phyloP scores from a whole-genome alignment of 2,113 vertebrate genomes.

The rat (Rattus norvegicus) region DNA sequence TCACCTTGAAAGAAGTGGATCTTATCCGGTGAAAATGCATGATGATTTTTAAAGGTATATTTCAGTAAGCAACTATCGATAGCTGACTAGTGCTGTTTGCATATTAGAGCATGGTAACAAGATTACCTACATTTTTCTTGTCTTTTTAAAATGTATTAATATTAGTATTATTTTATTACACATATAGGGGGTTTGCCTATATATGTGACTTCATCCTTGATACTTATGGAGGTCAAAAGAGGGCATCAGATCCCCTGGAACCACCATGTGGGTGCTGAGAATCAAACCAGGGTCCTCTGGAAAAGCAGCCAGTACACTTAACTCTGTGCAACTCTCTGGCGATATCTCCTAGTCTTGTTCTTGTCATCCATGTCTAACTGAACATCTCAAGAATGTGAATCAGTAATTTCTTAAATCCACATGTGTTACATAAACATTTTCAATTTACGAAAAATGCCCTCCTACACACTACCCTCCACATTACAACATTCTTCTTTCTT shows the following conservation, averaged over 20 bases:
- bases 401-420: background rate
- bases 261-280: background rate
- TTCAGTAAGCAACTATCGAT: background rate
- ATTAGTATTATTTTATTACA: background rate
- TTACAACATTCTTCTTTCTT: background rate
- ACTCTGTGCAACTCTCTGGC: background rate
- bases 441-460: slow-evolving; percentile 20
- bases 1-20: slow-evolving; percentile 35
- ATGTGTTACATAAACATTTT: background rate
- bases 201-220: background rate
- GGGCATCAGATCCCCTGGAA: background rate
- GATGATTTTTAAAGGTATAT: slow-evolving; percentile 39
- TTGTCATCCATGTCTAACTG: background rate
- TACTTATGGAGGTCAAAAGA: background rate
- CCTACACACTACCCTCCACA: background rate
- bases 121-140: background rate
- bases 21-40: slow-evolving; percentile 32
- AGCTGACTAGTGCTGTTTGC: background rate
- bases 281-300: background rate
- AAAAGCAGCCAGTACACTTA: background rate
- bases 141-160: background rate
- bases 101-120: background rate
- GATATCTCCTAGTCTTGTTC: background rate
- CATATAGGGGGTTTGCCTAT: background rate
- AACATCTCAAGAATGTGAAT: slow-evolving; percentile 34